Evolutionary conservation across 1,140 invertebrate genomes (phyloP).

Genomic region (Periplaneta americana): DNA sequence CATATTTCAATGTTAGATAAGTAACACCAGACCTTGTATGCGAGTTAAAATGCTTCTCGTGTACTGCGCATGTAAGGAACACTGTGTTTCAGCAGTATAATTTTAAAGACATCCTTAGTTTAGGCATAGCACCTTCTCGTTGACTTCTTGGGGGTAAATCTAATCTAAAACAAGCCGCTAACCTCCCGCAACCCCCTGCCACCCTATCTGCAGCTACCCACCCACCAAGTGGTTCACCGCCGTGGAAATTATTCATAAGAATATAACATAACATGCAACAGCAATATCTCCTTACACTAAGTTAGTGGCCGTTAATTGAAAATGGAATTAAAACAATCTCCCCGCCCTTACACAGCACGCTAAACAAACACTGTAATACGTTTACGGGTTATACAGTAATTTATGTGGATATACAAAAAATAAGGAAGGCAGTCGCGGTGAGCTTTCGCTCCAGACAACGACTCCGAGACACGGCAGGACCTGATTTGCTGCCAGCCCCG

Average conservation of each 20-base stretch:
- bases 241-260: background rate
- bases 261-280: background rate
- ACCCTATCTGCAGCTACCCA: no score
- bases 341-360: background rate
- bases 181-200: background rate
- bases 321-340: conserved; percentile 7
- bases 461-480: background rate
- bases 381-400: background rate
- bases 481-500: background rate
- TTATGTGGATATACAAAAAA: background rate
- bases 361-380: background rate
- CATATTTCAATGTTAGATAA: no score
- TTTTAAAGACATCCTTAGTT: background rate
- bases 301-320: conserved; percentile 3
- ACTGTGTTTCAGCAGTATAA: background rate
- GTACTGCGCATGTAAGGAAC: no score
- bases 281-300: background rate
- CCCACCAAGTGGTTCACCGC: background rate
- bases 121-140: background rate
- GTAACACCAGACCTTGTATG: no score
- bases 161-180: background rate
- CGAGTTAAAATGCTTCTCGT: background rate
- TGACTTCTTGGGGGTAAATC: background rate
- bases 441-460: background rate
- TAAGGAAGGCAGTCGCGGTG: background rate